Percentiles rank a stretch among this genome's conserved stretches.
These are phyloP conservation scores for Oryzias curvinotus DNA, from an alignment of 2,113 vertebrate genomes.

Conservation along the genomic window DNA sequence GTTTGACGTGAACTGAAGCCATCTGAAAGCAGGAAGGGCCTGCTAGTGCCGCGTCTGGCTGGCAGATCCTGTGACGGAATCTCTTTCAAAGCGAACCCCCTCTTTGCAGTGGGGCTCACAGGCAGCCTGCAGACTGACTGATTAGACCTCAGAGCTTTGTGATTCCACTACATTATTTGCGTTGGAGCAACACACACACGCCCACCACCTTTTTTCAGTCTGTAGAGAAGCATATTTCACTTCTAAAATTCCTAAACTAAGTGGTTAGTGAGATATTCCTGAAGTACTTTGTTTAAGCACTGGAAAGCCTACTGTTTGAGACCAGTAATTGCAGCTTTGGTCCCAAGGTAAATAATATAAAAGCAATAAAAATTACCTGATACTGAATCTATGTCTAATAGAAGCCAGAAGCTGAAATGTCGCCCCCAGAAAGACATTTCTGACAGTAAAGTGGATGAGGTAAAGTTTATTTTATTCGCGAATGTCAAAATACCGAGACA, in stretches of 20 bases:
- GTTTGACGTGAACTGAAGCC: slow-evolving; percentile 35
- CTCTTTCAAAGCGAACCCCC: neutral
- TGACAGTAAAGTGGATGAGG: neutral
- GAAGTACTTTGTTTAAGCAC: slow-evolving; percentile 5
- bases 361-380: slow-evolving; percentile 10
- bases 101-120: slow-evolving; percentile 30
- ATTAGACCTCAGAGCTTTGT: slow-evolving; percentile 64
- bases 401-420: slow-evolving; percentile 1
- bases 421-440: neutral
- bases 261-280: slow-evolving; percentile 14
- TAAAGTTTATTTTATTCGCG: neutral
- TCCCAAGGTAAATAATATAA: slow-evolving; percentile 3
- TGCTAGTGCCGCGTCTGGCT: slow-evolving; percentile 31
- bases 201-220: slow-evolving; percentile 25
- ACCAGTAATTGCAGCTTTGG: neutral
- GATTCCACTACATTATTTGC: slow-evolving; percentile 58
- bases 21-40: slow-evolving; percentile 45
- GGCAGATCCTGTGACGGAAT: slow-evolving; percentile 18
- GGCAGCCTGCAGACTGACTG: slow-evolving; percentile 56
- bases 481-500: too few relatives aligned
- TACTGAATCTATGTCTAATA: slow-evolving; percentile 8
- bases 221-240: slow-evolving; percentile 32
- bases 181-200: slow-evolving; percentile 39
- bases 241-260: slow-evolving; percentile 30
- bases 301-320: slow-evolving; percentile 36